phyloP scores from a whole-genome alignment of 1,140 invertebrate species.

The Drosophila serrata region DNA sequence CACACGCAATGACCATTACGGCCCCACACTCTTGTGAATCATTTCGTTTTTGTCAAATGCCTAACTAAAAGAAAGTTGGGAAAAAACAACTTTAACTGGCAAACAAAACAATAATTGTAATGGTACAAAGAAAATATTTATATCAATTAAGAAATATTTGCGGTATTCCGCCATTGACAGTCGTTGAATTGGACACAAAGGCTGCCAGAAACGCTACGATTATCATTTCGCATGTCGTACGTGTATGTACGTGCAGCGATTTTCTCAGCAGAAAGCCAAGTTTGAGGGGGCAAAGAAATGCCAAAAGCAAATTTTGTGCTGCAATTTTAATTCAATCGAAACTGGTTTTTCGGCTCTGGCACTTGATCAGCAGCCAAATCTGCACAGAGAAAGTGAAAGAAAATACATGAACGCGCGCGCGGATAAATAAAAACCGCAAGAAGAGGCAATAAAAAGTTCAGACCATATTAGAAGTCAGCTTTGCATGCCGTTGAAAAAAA shows the following conservation, averaged over 20 bases:
- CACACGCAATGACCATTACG: constrained; percentile 60
- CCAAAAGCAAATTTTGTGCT: constrained; percentile 70
- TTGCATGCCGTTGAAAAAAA: constrained; percentile 65
- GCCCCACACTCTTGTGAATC: constrained; percentile 43
- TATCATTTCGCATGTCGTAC: constrained; percentile 52
- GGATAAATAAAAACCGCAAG: constrained; percentile 50
- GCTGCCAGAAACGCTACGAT: constrained; percentile 47
- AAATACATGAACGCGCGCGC: constrained; percentile 50
- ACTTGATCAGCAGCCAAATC: constrained; percentile 78
- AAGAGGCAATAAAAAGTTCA: constrained; percentile 79
- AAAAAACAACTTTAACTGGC: constrained; percentile 25
- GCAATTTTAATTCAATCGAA: constrained; percentile 78
- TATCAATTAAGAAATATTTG: constrained; percentile 66
- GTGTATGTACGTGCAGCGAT: constrained; percentile 53
- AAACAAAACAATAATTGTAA: constrained; percentile 48
- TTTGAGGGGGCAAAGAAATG: constrained; percentile 35
- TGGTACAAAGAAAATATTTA: constrained; percentile 52
- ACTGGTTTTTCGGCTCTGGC: constrained; percentile 71
- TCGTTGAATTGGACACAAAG: constrained; percentile 21
- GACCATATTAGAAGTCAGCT: constrained; percentile 81
- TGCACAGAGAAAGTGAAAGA: constrained; percentile 82
- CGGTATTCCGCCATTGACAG: constrained; percentile 40
- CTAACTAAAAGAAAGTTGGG: constrained; percentile 82
- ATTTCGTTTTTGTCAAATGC: constrained; percentile 61
- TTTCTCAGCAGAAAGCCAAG: constrained; percentile 53